These are phyloP conservation scores for Buathra laborator DNA, from an alignment of 2,888 invertebrate species.

Conservation along the genomic window DNA sequence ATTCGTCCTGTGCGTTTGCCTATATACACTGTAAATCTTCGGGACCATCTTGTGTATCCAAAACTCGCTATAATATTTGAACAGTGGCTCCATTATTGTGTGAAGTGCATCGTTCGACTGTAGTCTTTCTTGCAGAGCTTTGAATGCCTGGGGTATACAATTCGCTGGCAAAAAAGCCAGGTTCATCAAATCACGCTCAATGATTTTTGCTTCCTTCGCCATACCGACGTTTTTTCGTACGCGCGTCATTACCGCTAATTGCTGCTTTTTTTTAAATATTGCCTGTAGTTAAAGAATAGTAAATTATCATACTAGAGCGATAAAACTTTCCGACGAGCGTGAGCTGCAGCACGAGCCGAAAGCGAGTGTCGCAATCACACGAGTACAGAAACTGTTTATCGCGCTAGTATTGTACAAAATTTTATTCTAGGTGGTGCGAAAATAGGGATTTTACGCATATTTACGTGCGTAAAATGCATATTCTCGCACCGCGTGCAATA, in stretches of 20 bases:
- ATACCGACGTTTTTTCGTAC: background rate
- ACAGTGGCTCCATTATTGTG: background rate
- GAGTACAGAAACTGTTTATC: no score
- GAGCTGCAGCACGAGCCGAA: no score
- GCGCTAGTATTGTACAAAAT: no score
- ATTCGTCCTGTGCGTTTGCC: background rate
- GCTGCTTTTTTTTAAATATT: background rate
- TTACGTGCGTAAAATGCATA: no score
- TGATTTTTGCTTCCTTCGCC: background rate
- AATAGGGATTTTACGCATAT: no score
- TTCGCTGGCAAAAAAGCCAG: background rate
- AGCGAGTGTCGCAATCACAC: no score
- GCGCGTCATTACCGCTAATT: background rate
- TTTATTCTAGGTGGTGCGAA: no score
- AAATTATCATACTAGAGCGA: no score
- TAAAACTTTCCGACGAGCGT: no score
- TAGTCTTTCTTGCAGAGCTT: background rate
- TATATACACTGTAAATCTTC: slow-evolving; percentile 3
- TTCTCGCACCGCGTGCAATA: no score
- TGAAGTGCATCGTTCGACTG: background rate
- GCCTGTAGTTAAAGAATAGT: background rate
- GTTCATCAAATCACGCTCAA: slow-evolving; percentile 17
- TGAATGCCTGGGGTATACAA: background rate
- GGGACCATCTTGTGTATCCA: background rate
- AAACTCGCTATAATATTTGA: background rate